Evolutionary conservation across 2,888 invertebrate genomes (phyloP), one percentile per base, ranked within the genome.

Genomic region (Galeruca laticollis): DNA sequence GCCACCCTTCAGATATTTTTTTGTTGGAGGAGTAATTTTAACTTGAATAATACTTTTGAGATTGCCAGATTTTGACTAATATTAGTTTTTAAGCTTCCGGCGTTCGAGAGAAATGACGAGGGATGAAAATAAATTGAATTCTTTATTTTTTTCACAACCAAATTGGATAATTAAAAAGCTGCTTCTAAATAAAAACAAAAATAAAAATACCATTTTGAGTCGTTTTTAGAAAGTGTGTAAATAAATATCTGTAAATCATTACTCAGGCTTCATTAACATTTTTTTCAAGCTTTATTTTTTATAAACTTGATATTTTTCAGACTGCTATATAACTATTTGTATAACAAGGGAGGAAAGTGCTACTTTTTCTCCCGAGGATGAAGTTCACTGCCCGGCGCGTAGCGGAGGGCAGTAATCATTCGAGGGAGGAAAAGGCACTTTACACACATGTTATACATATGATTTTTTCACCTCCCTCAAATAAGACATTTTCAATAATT

Each of bases 1-100:
- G 77, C 74, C 74, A 78, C 80, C 80, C 79, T 77, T 75, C 77
- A 74, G 77, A 74, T 74, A 74, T 78, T 79, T 80, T 76, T 80
- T 77, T 77, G 74, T 75, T 74, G 69, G 62, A 62, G 64, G 76
- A 77, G 80, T 80, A 80, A 81, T 81, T 81, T 81, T 77, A 81
- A 80, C 77, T 81, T 76, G 78, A 81, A 80, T 79, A 80, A 79
- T 80, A 75, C 77, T 74, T 71, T 75, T 69, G 70, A 76, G 75
- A 75, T 75, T 73, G 75, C 73, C 77, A 75, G 76, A 75, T 77
- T 77, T 77, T 76, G 76, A 74, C 75, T 76, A 77, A 77, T 78
- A 78, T 77, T 76, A 77, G 77, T 78, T 76, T 77, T 76, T 71
- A 73, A 73, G 75, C 77, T 77, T 76, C 76, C 76, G 76, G 57